These are phyloP conservation scores for Romanogobio albipinnatus DNA, from an alignment of 2,113 vertebrate genomes.

Conservation along the genomic window DNA sequence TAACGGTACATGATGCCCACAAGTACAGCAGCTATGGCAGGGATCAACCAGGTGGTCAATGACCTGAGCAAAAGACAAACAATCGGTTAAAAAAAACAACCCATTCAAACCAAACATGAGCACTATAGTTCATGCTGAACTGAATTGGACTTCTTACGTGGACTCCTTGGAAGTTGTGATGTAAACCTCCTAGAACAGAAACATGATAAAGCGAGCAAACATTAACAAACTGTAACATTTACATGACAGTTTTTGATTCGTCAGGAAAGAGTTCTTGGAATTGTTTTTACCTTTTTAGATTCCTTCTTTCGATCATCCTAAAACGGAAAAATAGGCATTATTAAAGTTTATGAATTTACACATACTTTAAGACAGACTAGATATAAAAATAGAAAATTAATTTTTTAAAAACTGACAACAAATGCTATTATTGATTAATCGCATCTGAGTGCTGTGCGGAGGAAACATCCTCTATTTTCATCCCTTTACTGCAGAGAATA, in stretches of 20 bases:
- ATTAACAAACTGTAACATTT: background rate
- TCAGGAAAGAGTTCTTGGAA: too few relatives aligned
- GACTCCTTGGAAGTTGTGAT: constrained; percentile 68
- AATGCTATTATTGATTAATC: too few relatives aligned
- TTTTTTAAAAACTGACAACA: too few relatives aligned
- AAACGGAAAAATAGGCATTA: constrained; percentile 40
- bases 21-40: constrained; percentile 76
- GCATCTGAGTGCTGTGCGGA: too few relatives aligned
- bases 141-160: constrained; percentile 70
- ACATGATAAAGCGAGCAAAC: background rate
- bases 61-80: constrained; percentile 67
- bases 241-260: background rate
- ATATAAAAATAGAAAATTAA: background rate
- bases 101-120: background rate
- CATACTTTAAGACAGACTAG: background rate
- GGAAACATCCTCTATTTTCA: background rate
- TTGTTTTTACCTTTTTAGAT: constrained; percentile 78
- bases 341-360: background rate
- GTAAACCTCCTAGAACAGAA: constrained; percentile 67
- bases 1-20: constrained; percentile 89
- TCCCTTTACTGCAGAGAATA: background rate
- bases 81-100: background rate
- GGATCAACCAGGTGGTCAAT: constrained; percentile 90
- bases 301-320: constrained; percentile 84
- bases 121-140: too few relatives aligned